Evolutionary conservation across 2,113 vertebrate species (phyloP).

Genomic region (Pangasianodon gigas): DNA sequence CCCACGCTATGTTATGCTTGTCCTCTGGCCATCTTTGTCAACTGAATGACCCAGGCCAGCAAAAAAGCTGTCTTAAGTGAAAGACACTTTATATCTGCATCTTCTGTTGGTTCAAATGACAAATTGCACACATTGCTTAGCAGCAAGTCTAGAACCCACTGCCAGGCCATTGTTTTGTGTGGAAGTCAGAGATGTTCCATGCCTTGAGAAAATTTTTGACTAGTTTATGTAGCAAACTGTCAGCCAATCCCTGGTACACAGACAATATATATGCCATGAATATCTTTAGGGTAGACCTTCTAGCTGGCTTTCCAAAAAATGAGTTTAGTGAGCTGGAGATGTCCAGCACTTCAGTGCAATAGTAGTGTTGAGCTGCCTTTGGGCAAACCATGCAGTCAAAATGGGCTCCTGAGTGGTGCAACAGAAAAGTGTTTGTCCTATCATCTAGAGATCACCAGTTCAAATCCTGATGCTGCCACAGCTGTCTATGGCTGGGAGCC

Average conservation of each 20-base stretch:
- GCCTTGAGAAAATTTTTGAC: neutral
- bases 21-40: neutral
- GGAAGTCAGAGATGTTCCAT: neutral
- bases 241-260: too few relatives aligned
- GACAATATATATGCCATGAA: neutral
- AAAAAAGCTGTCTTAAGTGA: neutral
- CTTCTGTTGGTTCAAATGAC: neutral
- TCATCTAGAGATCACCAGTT: neutral
- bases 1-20: too few relatives aligned
- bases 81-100: neutral
- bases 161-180: neutral
- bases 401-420: too few relatives aligned
- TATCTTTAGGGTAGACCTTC: too few relatives aligned
- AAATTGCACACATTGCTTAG: neutral
- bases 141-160: neutral
- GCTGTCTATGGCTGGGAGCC: too few relatives aligned
- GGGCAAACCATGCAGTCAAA: too few relatives aligned
- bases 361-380: too few relatives aligned
- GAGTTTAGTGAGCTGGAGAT: neutral
- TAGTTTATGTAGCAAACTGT: neutral
- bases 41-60: neutral
- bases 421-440: neutral
- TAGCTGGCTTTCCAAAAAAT: neutral
- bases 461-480: neutral
- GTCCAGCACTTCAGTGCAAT: too few relatives aligned